Percentiles rank a stretch among this genome's conserved stretches.
Evolutionary conservation across 2,888 invertebrate species (phyloP).

Genomic region (Aleiodes alternator): DNA sequence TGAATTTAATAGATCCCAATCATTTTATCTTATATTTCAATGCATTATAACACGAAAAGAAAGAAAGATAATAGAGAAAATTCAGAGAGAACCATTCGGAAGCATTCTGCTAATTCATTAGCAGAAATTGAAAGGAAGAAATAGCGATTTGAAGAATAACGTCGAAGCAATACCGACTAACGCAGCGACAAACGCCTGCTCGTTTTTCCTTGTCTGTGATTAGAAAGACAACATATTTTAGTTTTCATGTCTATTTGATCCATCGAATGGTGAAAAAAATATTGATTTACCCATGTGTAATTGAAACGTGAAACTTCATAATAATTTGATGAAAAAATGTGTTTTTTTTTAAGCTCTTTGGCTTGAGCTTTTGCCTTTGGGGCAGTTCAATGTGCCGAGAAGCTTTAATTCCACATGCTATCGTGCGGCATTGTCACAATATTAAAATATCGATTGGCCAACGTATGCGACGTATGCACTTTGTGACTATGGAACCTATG

Average conservation of each 20-base stretch:
- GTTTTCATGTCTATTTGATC: background rate
- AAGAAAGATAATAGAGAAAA: too few species aligned
- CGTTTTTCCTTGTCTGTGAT: background rate
- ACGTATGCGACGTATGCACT: constrained; percentile 75
- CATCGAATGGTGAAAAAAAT: background rate
- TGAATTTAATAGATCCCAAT: too few species aligned
- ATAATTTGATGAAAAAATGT: constrained; percentile 7
- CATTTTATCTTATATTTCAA: too few species aligned
- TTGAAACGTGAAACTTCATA: constrained; percentile 8
- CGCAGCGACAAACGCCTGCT: too few species aligned
- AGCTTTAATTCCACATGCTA: constrained; percentile 63
- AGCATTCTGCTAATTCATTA: too few species aligned
- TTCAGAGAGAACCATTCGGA: too few species aligned
- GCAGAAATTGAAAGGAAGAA: too few species aligned
- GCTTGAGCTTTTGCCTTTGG: constrained; percentile 23
- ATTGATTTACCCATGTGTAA: constrained; percentile 7
- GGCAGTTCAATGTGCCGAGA: constrained; percentile 48
- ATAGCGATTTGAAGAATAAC: too few species aligned
- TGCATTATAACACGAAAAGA: too few species aligned
- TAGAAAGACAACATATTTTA: background rate
- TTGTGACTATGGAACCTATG: constrained; percentile 53
- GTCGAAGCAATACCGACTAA: too few species aligned
- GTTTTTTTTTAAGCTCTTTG: background rate
- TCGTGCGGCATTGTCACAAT: constrained; percentile 65
- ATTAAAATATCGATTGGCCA: constrained; percentile 75